Base-by-base conservation (phyloP, 2,888 invertebrate genomes). In the Melipona bicolor region DNA sequence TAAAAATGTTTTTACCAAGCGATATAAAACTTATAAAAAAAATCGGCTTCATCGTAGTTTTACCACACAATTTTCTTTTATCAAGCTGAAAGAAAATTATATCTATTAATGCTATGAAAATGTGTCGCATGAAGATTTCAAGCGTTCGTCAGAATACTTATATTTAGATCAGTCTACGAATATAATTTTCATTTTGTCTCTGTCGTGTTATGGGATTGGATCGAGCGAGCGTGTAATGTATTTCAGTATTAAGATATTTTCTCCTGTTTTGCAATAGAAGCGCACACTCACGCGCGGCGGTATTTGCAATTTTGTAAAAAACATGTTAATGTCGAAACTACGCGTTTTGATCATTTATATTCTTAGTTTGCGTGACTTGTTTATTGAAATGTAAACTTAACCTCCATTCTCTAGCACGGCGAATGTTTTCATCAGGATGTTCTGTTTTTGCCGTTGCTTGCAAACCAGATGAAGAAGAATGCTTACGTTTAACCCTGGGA, bases 401-500 rank as follows among this genome's bases (percentile, higher is more conserved):
- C 78, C 86, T 86, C 76, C 74, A 79, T 77, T 85, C 82, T 81
- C 71, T 71, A 81, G 62, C 52, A 73, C 82, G 43, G 71, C 56
- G 86, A 86, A 82, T 86, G 86, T 86, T 86, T 86, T 86, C 85
- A 79, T 81, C 56, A 36, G 36, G 36, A 36, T 73, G 81, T 72
- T 86, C 82, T 74, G 81, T 85, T 85, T 36, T 85, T 86, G 81
- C 82, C 69, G 68, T 75, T 78, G 86, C 74, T 73, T 49, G 77
- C 78, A 81, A 77, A 79, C 84, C 84, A 87, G 87, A 84, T 79
- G 70, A 36, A 81, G 81, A 78, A 89, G 84, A 78, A 83, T 77
- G 81, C 77, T 84, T 79, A 67, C 84, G 76, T 88, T 78, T 84
- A 87, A 88, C 81, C 89, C 87, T 88, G 88, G 81, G 79, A 89